Base-by-base conservation (phyloP, 1,140 invertebrate genomes). In the Drosophila elegans region DNA sequence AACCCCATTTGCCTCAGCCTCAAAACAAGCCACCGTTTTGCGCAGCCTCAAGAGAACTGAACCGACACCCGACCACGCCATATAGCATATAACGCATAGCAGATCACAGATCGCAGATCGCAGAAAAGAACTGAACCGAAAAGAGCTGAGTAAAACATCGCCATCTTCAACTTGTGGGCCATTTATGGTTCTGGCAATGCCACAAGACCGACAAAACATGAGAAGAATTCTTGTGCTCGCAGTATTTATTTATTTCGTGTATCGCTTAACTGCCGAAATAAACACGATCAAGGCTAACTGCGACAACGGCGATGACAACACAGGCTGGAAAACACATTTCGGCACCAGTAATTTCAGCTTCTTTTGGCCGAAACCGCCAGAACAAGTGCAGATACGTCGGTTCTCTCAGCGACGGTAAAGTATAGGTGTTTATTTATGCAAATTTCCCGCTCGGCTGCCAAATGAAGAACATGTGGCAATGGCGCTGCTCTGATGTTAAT, bases 201-300 rank as follows among this genome's bases (percentile, higher is more conserved):
- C 78, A 56, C 45, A 51, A 54, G 49, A 73, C 66, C 74, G 77
- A 84, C 68, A 62, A 44, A 42, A 60, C 32, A 57, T 36, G 38
- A 62, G 71, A 85, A 79, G 75, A 86, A 86, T 85, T 85, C 81
- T 85, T 85, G 63, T 38, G 78, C 77, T 39, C 69, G 71, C 57
- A 52, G 80, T 66, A 68, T 73, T 82, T 86, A 86, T 86, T 79
- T 83, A 79, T 84, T 77, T 89, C 61, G 64, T 69, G 71, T 66
- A 64, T 78, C 44, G 57, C 53, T 71, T 66, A 79, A 74, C 75
- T 80, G 84, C 80, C 84, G 80, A 88, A 83, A 88, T 88, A 81
- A 78, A 78, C 66, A 81, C 66, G 75, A 86, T 78, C 84, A 89
- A 88, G 84, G 84, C 76, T 74, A 83, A 71, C 67, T 32, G 66